A percentile compares a stretch with the other conserved stretches of the same genome.
Conservation (phyloP, 2,888 invertebrate genomes). For the Aproaerema taeniolella region DNA sequence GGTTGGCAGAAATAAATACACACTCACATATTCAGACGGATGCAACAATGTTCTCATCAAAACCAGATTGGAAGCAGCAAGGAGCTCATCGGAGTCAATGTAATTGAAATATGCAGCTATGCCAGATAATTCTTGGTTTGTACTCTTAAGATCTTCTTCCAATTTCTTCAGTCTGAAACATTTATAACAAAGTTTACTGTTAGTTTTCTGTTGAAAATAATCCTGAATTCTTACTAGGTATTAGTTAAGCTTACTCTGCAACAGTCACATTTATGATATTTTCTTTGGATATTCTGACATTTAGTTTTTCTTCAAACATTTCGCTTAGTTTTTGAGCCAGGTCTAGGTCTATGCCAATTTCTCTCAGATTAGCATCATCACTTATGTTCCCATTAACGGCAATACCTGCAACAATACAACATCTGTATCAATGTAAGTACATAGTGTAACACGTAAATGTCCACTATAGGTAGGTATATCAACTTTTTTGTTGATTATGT, state of each 20-base stretch:
- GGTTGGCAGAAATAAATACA: no score
- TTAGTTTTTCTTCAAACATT: slow-evolving; percentile 20
- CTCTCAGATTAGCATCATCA: slow-evolving; percentile 16
- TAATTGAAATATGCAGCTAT: neutral
- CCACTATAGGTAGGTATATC: no score
- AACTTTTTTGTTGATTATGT: no score
- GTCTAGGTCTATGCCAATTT: slow-evolving; percentile 23
- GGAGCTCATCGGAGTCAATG: slow-evolving; percentile 1
- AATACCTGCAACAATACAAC: neutral
- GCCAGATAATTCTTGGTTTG: neutral
- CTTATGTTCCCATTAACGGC: slow-evolving; percentile 4
- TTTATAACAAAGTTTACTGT: neutral
- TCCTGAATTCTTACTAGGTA: neutral
- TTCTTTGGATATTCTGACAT: slow-evolving; percentile 19
- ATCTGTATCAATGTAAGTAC: neutral
- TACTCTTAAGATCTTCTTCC: neutral
- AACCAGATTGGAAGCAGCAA: neutral
- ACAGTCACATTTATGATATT: slow-evolving; percentile 21
- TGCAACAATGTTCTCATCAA: neutral
- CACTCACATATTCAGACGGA: neutral
- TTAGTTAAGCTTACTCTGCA: slow-evolving; percentile 20
- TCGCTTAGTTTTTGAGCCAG: slow-evolving; percentile 18
- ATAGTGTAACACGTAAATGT: no score
- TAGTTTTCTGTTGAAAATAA: neutral
- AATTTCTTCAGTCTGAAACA: neutral